These are phyloP conservation scores for Malurus cyaneus DNA, from an alignment of 2,113 vertebrate species.

Conservation along the genomic window DNA sequence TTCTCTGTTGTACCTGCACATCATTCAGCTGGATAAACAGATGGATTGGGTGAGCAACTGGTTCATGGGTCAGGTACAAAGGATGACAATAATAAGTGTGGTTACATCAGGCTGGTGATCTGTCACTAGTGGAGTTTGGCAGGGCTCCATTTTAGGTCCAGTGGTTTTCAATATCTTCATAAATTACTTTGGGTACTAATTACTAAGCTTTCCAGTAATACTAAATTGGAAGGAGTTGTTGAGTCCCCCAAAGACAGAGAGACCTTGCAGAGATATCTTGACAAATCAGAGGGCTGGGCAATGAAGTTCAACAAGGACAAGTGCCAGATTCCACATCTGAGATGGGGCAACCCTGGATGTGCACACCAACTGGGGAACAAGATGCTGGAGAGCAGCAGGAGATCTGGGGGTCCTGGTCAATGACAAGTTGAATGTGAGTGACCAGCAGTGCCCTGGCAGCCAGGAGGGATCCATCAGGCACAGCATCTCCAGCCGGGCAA, in stretches of 20 bases:
- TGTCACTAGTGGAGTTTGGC: neutral
- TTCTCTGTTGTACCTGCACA: fast-evolving
- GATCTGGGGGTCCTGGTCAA: neutral
- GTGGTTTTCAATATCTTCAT: neutral
- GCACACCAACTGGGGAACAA: fast-evolving
- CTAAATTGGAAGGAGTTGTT: neutral
- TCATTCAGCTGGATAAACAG: neutral
- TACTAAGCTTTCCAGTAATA: neutral
- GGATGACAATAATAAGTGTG: neutral
- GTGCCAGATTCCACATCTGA: neutral
- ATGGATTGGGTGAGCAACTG: neutral
- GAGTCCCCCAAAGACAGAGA: neutral
- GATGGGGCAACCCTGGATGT: neutral
- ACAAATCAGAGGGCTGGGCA: neutral
- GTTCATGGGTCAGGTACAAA: neutral
- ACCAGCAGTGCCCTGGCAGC: neutral
- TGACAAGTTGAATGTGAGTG: neutral
- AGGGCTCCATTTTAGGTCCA: neutral
- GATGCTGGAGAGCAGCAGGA: neutral
- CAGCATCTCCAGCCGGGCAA: fast-evolving
- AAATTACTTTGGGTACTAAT: neutral
- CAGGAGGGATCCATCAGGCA: neutral
- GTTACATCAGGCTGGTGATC: neutral
- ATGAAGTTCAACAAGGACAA: neutral
- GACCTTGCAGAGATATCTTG: neutral